A percentile compares a stretch with the other conserved stretches of the same genome.
These are phyloP conservation scores for Ormyrus pomaceus DNA, from an alignment of 2,888 invertebrate genomes.

Conservation along the genomic window DNA sequence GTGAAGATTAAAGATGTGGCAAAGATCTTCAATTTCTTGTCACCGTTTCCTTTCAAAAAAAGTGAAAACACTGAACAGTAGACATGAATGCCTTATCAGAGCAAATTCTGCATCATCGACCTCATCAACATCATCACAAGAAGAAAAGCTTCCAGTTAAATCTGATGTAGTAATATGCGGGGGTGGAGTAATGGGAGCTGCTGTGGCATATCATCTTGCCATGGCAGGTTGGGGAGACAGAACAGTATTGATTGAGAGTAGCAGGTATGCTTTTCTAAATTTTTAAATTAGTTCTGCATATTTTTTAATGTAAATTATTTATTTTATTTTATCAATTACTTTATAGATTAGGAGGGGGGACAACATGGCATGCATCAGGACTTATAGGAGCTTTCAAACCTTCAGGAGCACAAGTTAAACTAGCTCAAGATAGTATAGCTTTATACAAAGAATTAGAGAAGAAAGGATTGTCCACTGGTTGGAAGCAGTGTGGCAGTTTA, in stretches of 20 bases:
- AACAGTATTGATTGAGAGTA: constrained; percentile 90
- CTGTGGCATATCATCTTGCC: constrained; percentile 93
- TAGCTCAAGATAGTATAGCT: constrained; percentile 87
- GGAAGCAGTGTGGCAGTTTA: constrained; percentile 94
- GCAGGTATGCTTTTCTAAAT: constrained; percentile 78
- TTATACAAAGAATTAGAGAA: constrained; percentile 85
- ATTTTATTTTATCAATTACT: constrained; percentile 14
- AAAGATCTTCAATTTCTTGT: constrained; percentile 58
- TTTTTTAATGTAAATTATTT: not conserved
- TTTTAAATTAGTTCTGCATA: not conserved
- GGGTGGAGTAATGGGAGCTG: constrained; percentile 93
- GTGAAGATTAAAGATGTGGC: constrained; percentile 63
- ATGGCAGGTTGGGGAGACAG: constrained; percentile 88
- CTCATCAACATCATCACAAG: not conserved
- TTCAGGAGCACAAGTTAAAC: constrained; percentile 85
- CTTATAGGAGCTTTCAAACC: constrained; percentile 92
- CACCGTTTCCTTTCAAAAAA: constrained; percentile 49
- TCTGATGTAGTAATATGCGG: constrained; percentile 92
- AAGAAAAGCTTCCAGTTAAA: constrained; percentile 75
- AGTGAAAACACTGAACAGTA: constrained; percentile 36
- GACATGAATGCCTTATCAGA: constrained; percentile 30
- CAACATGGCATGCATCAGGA: constrained; percentile 89
- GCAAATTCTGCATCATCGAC: constrained; percentile 27
- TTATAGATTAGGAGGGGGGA: constrained; percentile 84
- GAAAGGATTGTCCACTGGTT: constrained; percentile 86